Conservation (phyloP, 2,113 vertebrate species). For the Xenopus borealis region DNA sequence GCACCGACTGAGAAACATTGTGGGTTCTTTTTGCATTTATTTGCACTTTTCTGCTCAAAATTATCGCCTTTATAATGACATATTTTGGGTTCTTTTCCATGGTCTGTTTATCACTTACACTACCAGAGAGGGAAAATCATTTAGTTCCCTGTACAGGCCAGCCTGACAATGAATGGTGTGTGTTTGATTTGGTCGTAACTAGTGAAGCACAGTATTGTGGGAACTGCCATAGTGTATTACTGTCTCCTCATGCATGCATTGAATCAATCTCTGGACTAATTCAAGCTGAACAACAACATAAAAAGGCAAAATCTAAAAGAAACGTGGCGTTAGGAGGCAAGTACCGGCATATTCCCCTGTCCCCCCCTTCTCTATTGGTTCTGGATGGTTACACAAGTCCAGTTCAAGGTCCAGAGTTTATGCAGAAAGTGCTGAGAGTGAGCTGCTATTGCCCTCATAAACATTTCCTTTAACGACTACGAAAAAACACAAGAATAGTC, state of each 20-base stretch:
- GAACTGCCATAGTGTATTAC: constrained; percentile 89
- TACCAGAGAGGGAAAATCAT: background rate
- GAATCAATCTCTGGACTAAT: constrained; percentile 88
- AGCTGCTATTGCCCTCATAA: background rate
- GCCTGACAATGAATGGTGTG: constrained; percentile 32
- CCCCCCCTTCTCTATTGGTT: background rate
- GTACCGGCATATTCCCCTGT: background rate
- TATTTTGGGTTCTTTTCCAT: too few species aligned
- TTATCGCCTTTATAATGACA: too few species aligned
- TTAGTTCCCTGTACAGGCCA: constrained; percentile 27
- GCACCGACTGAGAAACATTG: too few species aligned
- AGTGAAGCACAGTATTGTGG: constrained; percentile 76
- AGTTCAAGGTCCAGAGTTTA: constrained; percentile 21
- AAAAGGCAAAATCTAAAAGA: constrained; percentile 49
- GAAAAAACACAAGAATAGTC: too few species aligned
- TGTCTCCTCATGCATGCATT: constrained; percentile 84
- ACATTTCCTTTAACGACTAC: background rate
- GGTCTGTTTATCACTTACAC: constrained; percentile 4
- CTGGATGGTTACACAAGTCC: constrained; percentile 3
- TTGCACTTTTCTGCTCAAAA: too few species aligned
- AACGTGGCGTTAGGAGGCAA: background rate
- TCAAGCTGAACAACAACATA: constrained; percentile 62
- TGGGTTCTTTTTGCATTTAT: too few species aligned
- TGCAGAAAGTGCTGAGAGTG: background rate
- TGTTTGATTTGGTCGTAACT: constrained; percentile 51